These are phyloP conservation scores for Heloderma charlesbogerti DNA, from an alignment of 2,113 vertebrate genomes.

Conservation along the genomic window DNA sequence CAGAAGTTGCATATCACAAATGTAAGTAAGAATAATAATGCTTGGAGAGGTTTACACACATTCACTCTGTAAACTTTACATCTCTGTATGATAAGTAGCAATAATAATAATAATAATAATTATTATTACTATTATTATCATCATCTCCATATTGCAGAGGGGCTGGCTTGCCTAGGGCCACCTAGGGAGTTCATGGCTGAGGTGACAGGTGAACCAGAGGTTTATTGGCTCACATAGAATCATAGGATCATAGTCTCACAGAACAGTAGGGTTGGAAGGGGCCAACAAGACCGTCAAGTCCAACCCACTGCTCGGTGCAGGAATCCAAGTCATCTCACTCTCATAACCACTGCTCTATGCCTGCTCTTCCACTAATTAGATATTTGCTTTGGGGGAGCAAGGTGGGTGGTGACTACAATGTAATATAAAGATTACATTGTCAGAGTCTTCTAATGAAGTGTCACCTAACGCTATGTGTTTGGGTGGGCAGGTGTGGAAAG, in stretches of 20 bases:
- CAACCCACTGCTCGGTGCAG: no score
- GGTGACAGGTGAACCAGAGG: background rate
- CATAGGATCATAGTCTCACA: no score
- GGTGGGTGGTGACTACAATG: no score
- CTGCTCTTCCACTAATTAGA: background rate
- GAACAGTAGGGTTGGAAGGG: no score
- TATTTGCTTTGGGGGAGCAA: background rate
- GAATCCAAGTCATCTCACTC: no score
- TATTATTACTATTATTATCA: no score
- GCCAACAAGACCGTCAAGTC: no score
- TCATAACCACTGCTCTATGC: no score
- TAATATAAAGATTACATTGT: background rate
- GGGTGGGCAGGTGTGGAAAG: background rate
- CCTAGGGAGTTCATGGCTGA: background rate
- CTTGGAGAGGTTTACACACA: no score
- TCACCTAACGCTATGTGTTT: background rate
- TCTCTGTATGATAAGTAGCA: background rate
- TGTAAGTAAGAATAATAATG: conserved; percentile 76
- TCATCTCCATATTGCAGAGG: background rate
- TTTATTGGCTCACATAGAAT: background rate
- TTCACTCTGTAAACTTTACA: background rate
- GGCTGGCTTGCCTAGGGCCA: background rate
- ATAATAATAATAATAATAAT: no score
- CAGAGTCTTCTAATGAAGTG: background rate
- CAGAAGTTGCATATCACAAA: conserved; percentile 86